phyloP scores from a whole-genome alignment of 2,888 invertebrate species.

The Cheiracanthium punctorium region DNA sequence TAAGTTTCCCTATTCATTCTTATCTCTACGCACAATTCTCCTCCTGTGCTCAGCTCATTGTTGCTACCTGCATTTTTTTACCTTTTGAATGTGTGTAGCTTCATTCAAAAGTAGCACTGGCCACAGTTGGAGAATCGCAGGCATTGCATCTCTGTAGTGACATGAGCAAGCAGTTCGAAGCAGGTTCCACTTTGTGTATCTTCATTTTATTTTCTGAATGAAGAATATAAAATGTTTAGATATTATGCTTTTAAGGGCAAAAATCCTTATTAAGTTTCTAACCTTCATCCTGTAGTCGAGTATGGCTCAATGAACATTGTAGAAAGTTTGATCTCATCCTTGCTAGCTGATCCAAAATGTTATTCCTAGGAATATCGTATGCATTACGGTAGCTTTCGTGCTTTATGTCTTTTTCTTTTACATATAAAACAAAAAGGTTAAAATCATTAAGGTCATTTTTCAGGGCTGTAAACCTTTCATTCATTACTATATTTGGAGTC shows the following conservation, averaged over 20 bases:
- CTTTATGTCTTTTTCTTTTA: constrained; percentile 80
- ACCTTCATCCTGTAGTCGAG: constrained; percentile 86
- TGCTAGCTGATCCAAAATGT: constrained; percentile 92
- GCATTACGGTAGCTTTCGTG: constrained; percentile 91
- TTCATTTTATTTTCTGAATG: not conserved
- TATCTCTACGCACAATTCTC: no score
- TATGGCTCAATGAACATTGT: constrained; percentile 84
- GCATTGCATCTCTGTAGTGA: no score
- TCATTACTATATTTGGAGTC: constrained; percentile 85
- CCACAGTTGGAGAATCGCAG: no score
- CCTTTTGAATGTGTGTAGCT: no score
- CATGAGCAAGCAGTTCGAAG: no score
- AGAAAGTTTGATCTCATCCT: constrained; percentile 96
- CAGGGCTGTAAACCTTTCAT: constrained; percentile 83
- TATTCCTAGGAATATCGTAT: constrained; percentile 93
- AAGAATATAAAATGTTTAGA: not conserved
- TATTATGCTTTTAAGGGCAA: not conserved
- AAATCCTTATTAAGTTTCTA: constrained; percentile 30
- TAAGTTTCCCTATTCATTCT: no score
- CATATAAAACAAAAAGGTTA: constrained; percentile 82
- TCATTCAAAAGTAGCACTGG: no score
- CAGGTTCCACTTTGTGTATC: no score
- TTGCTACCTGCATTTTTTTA: no score
- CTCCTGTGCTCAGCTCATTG: no score
- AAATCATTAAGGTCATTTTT: constrained; percentile 91